Conservation (phyloP, 2,113 vertebrate species). For the Gambusia affinis region DNA sequence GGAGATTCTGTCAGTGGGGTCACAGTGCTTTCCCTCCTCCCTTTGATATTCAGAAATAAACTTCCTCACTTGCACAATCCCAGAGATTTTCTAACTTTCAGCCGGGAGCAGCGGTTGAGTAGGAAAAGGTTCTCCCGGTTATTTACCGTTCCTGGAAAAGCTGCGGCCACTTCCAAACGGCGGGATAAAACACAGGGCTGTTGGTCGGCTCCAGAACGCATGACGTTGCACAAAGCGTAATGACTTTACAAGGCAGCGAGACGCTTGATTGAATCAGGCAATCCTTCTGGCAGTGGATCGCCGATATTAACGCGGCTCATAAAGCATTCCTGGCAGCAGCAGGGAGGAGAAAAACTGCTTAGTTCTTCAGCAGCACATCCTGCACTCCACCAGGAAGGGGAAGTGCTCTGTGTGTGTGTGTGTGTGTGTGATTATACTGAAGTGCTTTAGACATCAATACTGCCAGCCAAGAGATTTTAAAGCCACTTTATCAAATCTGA, state of each 20-base stretch:
- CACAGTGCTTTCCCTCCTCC: conserved; percentile 55
- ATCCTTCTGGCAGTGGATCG: conserved; percentile 60
- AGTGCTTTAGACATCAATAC: conserved; percentile 75
- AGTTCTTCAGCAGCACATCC: conserved; percentile 68
- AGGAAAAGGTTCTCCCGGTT: conserved; percentile 59
- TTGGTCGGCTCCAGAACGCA: conserved; percentile 58
- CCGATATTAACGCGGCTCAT: conserved; percentile 70
- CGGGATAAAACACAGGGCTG: conserved; percentile 29
- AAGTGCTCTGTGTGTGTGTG: conserved; percentile 46
- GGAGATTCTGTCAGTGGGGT: conserved; percentile 70
- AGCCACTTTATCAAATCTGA: conserved; percentile 53
- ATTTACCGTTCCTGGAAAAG: conserved; percentile 71
- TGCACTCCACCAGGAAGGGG: conserved; percentile 71
- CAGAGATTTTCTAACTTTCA: conserved; percentile 11
- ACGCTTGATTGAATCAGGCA: conserved; percentile 73
- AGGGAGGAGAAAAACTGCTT: conserved; percentile 62
- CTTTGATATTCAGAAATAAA: conserved; percentile 62
- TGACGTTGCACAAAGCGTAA: conserved; percentile 77
- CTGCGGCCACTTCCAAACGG: conserved; percentile 41
- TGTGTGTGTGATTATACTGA: conserved; percentile 48
- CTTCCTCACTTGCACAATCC: conserved; percentile 48
- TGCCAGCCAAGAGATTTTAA: conserved; percentile 54
- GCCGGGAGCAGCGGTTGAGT: conserved; percentile 19
- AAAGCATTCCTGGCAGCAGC: conserved; percentile 73
- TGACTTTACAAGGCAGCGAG: conserved; percentile 70